These are phyloP conservation scores for Idaea straminata DNA, from an alignment of 2,888 invertebrate genomes.

Conservation along the genomic window DNA sequence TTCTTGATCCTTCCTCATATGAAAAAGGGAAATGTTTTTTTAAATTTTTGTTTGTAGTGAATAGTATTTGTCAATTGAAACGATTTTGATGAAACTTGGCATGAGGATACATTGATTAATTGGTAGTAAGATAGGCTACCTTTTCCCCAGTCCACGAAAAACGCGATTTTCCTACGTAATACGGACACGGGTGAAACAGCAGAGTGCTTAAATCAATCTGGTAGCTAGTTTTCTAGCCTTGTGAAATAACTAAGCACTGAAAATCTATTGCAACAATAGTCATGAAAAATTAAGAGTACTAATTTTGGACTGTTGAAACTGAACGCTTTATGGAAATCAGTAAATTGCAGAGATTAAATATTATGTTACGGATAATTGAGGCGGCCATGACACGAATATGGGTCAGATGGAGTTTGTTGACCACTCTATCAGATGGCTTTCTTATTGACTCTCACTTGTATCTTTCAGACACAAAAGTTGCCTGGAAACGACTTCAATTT, in stretches of 20 bases:
- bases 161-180: too few species aligned
- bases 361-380: conserved; percentile 12
- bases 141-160: too few species aligned
- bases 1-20: too few species aligned
- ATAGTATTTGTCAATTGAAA: too few species aligned
- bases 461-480: conserved; percentile 36
- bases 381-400: conserved; percentile 31
- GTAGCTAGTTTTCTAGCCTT: background rate
- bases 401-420: conserved; percentile 29
- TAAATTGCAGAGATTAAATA: background rate
- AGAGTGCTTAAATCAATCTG: background rate
- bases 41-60: too few species aligned
- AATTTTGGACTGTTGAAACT: background rate
- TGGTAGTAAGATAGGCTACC: too few species aligned
- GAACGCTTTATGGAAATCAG: background rate
- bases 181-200: background rate
- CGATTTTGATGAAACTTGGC: too few species aligned
- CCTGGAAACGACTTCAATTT: conserved; percentile 3
- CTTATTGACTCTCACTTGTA: conserved; percentile 21
- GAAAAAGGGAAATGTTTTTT: too few species aligned
- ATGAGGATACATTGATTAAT: too few species aligned
- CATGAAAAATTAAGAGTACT: background rate
- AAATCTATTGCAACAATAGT: background rate
- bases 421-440: conserved; percentile 15
- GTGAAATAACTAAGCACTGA: background rate